phyloP scores from a whole-genome alignment of 2,797 vertebrate genomes.

The Spheniscus humboldti region DNA sequence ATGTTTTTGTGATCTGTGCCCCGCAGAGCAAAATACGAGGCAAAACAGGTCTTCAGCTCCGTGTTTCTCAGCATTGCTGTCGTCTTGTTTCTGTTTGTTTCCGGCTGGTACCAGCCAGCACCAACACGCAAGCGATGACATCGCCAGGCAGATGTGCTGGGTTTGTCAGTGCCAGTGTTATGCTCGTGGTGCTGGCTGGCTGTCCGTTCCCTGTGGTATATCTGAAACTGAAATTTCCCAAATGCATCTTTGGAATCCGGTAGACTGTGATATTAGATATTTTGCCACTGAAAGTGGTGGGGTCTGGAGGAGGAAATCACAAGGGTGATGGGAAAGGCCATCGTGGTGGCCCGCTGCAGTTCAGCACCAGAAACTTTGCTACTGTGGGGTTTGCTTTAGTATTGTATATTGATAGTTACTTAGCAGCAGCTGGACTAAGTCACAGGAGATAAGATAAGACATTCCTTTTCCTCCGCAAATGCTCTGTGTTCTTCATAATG shows the following conservation, averaged over 20 bases:
- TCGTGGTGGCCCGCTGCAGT: rapidly evolving
- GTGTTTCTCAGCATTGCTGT: background rate
- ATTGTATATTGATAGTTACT: conserved; percentile 10
- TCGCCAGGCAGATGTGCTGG: background rate
- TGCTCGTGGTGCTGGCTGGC: background rate
- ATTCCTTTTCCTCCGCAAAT: background rate
- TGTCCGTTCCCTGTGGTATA: background rate
- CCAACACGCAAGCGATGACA: background rate
- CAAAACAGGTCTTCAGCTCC: background rate
- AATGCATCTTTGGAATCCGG: background rate
- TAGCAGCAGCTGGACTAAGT: background rate
- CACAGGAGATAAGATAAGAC: background rate
- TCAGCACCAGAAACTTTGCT: background rate
- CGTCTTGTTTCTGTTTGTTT: background rate
- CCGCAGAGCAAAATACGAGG: background rate
- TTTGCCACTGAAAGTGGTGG: background rate
- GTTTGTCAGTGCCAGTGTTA: background rate
- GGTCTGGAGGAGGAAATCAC: background rate
- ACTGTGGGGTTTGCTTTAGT: background rate
- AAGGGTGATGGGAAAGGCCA: background rate
- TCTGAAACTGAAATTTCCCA: background rate
- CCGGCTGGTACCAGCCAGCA: background rate
- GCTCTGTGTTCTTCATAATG: background rate
- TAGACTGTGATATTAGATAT: background rate
- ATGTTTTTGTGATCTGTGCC: background rate